These are phyloP conservation scores for Turritopsis dohrnii DNA, from an alignment of 30 jellyfish, hydroid and myxozoan genomes.

Conservation along the genomic window DNA sequence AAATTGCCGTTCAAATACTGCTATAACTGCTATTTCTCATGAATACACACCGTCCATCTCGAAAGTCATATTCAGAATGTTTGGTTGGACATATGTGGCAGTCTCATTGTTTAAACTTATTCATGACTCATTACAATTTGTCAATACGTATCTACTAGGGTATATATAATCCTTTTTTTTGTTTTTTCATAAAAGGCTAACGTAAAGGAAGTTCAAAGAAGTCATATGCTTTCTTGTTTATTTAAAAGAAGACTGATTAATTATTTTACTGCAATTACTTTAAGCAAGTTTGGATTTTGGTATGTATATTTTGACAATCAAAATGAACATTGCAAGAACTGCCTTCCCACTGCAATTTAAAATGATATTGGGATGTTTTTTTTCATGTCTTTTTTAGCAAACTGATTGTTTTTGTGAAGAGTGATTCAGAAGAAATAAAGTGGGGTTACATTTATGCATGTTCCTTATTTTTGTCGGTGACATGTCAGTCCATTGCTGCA, in stretches of 20 bases:
- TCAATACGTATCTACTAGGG: constrained; percentile 68
- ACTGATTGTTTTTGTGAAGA: constrained; percentile 43
- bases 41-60: constrained; percentile 51
- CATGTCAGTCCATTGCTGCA: constrained; percentile 53
- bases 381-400: constrained; percentile 35
- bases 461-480: constrained; percentile 52
- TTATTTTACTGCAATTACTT: too few relatives aligned
- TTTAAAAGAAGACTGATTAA: too few relatives aligned
- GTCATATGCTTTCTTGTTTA: too few relatives aligned
- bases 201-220: too few relatives aligned
- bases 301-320: too few relatives aligned
- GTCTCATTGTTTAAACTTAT: constrained; percentile 56
- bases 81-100: constrained; percentile 51
- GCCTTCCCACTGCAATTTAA: too few relatives aligned
- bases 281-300: too few relatives aligned
- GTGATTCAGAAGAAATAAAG: constrained; percentile 60
- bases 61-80: constrained; percentile 37
- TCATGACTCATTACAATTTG: constrained; percentile 67
- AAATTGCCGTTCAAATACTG: neutral
- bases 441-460: constrained; percentile 80
- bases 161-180: neutral
- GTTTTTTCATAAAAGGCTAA: too few relatives aligned
- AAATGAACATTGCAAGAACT: too few relatives aligned
- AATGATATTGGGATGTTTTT: too few relatives aligned
- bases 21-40: constrained; percentile 7